Base-by-base conservation (phyloP, 2,113 vertebrate genomes). In the Nycticorax nycticorax region DNA sequence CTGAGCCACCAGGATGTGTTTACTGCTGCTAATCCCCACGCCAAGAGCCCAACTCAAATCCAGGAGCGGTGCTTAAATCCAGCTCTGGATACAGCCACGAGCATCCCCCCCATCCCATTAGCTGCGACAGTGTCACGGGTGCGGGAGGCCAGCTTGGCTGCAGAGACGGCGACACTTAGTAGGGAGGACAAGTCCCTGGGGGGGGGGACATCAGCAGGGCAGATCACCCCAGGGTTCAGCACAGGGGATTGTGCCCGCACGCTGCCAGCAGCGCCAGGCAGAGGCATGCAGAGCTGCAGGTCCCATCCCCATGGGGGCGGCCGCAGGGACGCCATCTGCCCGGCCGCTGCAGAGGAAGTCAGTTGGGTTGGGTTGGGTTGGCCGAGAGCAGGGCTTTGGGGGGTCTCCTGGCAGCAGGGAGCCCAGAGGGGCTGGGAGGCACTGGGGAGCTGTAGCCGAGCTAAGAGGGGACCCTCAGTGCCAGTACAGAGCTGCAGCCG, bases 171-270 rank as follows among this genome's bases (percentile, higher is more conserved):
- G 26, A 21, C 1, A 1, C 9, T 5, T 3, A 10, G 66, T n/a
- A 79, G 48, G 59, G 12, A 12, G 35, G 41, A 22, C 18, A 32
- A 22, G 20, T 23, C 26, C 52, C 41, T 8, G 18, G 18, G 6
- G 12, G 3, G n/a, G n/a, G 37, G 18, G 4, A 33, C n/a, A 45
- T 2, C 24, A 14, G 6, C 60, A 53, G 50, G n/a, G 59, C 26
- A 33, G 76, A 9, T 3, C 24, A n/a, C 1, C 64, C 71, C 30
- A 2, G 37, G n/a, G 13, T 3, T 4, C 68, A 59, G 56, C 10
- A 15, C 0, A 0, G 28, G n/a, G 19, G 9, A 30, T 1, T 1
- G 3, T 32, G 41, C 27, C 48, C 8, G 0, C 0, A 1, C 1
- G 17, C 17, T 39, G 55, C 52, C 78, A 20, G 74, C 33, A 81